Evolutionary conservation across 2,797 vertebrate genomes (phyloP), one percentile per base, ranked within the genome.

Genomic region (Chelon labrosus): DNA sequence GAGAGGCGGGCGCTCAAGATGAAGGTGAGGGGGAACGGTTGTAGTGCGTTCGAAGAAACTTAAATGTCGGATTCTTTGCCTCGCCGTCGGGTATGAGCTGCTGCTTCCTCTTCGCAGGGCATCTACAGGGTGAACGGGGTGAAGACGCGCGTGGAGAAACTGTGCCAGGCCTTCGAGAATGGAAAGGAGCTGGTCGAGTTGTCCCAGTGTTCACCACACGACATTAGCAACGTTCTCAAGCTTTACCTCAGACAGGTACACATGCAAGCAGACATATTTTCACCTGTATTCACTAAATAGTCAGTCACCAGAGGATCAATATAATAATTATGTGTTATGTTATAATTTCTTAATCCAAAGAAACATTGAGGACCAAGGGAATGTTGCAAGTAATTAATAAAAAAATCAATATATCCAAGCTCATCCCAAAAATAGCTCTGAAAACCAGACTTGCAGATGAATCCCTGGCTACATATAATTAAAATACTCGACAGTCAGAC

Each of bases 61-160:
- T 19, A 2, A 5, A 31, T 20, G 10, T 58, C 13, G 44, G 31
- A 65, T 10, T 9, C 1, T 12, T 42, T 25, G 27, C 31, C 31
- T 7, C 31, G 13, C 16, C 41, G 44, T 17, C 37, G 2, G 50
- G 0, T 35, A 3, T 70, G n/a, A 71, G 31, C 22, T 44, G n/a
- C 60, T 31, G 9, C 4, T 46, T 58, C 35, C n/a, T 71, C 35
- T 46, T 42, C 19, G 0, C 90, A 99, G 98, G 98, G 98, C 67
- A 99, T 99, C 86, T 99, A 99, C 89, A 93, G 98, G 1, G 97
- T 99, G 11, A 99, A 99, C 0, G 98, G 98, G 0, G 98, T 98
- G 70, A 99, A 99, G 91, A 97, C 97, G 0, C 96, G 97, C 0
- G 98, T 99, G 86, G 98, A 99, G 92, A 99, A 99, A 88, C 94